Evolutionary conservation across 2,888 invertebrate genomes (phyloP).

Genomic region (Oscheius myriophilus): DNA sequence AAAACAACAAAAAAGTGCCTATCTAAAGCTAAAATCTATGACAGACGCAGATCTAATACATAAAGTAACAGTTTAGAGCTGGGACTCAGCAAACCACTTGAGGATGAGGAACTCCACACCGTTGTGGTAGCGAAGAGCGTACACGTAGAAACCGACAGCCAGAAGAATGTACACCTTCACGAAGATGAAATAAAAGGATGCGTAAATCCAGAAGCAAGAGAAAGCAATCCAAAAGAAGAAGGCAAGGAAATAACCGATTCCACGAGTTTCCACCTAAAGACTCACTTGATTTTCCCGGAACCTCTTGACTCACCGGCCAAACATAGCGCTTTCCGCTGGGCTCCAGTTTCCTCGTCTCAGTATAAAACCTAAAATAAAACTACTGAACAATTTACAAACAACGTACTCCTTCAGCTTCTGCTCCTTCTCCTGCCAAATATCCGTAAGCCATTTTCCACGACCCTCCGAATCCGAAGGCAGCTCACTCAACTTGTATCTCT

Average conservation of each 20-base stretch:
- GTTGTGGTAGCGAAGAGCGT: slow-evolving; percentile 43
- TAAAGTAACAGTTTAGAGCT: neutral
- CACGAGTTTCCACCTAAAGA: slow-evolving; percentile 40
- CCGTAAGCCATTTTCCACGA: slow-evolving; percentile 70
- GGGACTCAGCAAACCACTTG: slow-evolving; percentile 51
- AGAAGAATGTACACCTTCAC: slow-evolving; percentile 50
- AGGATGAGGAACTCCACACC: slow-evolving; percentile 61
- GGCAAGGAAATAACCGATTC: slow-evolving; percentile 52
- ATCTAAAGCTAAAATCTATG: neutral
- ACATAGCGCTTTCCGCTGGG: slow-evolving; percentile 42
- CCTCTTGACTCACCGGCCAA: slow-evolving; percentile 42
- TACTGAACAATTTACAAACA: neutral
- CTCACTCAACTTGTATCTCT: slow-evolving; percentile 37
- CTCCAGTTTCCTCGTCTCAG: slow-evolving; percentile 25
- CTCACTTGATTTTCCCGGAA: neutral
- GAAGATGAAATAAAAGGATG: slow-evolving; percentile 33
- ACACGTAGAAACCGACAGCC: slow-evolving; percentile 54
- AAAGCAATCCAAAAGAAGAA: slow-evolving; percentile 59
- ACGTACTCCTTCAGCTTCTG: slow-evolving; percentile 51
- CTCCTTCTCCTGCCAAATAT: slow-evolving; percentile 72
- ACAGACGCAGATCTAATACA: neutral
- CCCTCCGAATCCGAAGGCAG: slow-evolving; percentile 38
- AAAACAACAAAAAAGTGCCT: slow-evolving; percentile 14
- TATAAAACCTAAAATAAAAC: slow-evolving; percentile 29
- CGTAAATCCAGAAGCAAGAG: slow-evolving; percentile 53